These are phyloP conservation scores for Acinonyx jubatus DNA, from an alignment of 2,113 vertebrate species.

Conservation along the genomic window DNA sequence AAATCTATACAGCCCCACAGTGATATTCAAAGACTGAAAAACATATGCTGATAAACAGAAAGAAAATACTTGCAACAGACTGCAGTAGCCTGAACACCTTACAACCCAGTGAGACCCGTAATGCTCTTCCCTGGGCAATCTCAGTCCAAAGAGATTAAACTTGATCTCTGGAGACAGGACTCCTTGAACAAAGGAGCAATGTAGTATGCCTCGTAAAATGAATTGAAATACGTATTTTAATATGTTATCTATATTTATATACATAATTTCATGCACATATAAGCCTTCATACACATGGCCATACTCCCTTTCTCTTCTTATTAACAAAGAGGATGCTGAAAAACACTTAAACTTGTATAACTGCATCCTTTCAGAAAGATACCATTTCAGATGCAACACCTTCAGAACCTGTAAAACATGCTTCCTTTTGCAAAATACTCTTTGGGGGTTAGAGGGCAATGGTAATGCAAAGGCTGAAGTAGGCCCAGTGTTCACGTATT, in stretches of 20 bases:
- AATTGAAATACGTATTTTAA: not conserved
- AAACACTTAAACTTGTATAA: not conserved
- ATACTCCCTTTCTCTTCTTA: not conserved
- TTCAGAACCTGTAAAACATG: not conserved
- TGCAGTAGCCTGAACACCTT: not conserved
- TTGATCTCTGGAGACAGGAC: not conserved
- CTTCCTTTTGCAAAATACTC: not conserved
- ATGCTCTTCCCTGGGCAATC: not conserved
- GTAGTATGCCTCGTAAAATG: not conserved
- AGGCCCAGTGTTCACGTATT: not conserved
- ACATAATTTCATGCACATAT: not conserved
- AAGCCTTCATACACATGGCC: not conserved
- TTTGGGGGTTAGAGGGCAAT: not conserved
- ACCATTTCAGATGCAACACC: not conserved
- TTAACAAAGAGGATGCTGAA: not conserved
- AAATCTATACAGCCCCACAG: not conserved
- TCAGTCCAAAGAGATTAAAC: not conserved
- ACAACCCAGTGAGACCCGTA: not conserved
- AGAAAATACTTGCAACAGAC: not conserved
- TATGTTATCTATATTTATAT: not conserved
- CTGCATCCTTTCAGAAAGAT: not conserved
- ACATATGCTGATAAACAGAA: not conserved
- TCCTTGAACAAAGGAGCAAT: not conserved
- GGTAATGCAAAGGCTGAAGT: not conserved
- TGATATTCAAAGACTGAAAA: not conserved